These are phyloP conservation scores for Zosterops hypoxanthus DNA, from an alignment of 2,113 vertebrate genomes.

Conservation along the genomic window DNA sequence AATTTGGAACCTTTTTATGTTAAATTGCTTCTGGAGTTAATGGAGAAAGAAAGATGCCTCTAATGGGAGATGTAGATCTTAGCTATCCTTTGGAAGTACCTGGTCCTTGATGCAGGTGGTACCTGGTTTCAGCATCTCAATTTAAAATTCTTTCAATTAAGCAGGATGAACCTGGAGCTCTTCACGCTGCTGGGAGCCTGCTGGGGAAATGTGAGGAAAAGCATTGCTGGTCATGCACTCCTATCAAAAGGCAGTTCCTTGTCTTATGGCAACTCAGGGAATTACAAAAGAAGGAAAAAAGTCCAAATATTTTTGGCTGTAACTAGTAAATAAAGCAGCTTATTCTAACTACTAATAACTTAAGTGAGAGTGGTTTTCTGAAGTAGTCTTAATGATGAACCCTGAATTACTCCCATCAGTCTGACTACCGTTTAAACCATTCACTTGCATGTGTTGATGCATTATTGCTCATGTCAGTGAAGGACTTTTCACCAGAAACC, in stretches of 20 bases:
- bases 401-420: not conserved
- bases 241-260: not conserved
- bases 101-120: not conserved
- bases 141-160: not conserved
- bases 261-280: accelerated
- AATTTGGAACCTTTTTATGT: not conserved
- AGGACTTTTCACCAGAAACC: not conserved
- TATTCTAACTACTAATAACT: not conserved
- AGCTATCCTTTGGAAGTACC: not conserved
- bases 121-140: not conserved
- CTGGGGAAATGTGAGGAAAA: not conserved
- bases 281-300: not conserved
- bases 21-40: not conserved
- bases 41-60: not conserved
- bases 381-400: not conserved
- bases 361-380: not conserved
- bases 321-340: not conserved
- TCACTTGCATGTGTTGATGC: not conserved
- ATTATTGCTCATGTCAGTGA: not conserved
- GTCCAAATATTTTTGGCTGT: not conserved
- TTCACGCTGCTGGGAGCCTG: not conserved
- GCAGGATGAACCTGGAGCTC: not conserved
- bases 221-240: not conserved
- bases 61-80: not conserved
- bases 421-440: accelerated